Evolutionary conservation across 2,113 vertebrate genomes (phyloP).

Genomic region (Engystomops pustulosus): DNA sequence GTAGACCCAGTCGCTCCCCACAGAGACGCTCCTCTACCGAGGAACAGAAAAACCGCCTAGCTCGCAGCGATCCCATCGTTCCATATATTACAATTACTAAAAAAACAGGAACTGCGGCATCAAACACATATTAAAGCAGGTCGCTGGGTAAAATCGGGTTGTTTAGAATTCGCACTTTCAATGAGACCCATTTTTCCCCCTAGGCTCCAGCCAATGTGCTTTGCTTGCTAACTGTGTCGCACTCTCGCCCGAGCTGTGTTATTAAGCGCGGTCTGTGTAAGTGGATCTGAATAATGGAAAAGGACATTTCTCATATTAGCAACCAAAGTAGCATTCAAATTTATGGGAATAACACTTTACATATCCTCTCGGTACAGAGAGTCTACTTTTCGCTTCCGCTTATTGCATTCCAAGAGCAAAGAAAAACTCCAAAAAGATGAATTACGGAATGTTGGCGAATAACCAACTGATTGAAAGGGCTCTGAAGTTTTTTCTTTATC

Average conservation of each 20-base stretch:
- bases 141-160: constrained; percentile 31
- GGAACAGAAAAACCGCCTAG: background rate
- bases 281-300: constrained; percentile 57
- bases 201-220: constrained; percentile 40
- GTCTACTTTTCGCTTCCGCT: background rate
- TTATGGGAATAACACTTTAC: constrained; percentile 52
- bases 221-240: constrained; percentile 52
- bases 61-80: background rate
- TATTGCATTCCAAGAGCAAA: background rate
- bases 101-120: background rate
- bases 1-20: background rate
- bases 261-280: constrained; percentile 45
- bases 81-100: constrained; percentile 10
- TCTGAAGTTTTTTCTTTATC: background rate
- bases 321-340: constrained; percentile 44
- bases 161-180: constrained; percentile 42
- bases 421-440: background rate
- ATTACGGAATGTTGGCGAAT: background rate
- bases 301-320: constrained; percentile 57
- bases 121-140: constrained; percentile 18
- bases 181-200: constrained; percentile 30
- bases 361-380: constrained; percentile 7
- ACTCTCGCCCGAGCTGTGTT: constrained; percentile 33
- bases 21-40: background rate
- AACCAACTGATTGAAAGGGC: background rate